A percentile compares a stretch with the other conserved stretches of the same genome.
These are phyloP conservation scores for Aramus guarauna DNA, from an alignment of 2,113 vertebrate species.

Conservation along the genomic window DNA sequence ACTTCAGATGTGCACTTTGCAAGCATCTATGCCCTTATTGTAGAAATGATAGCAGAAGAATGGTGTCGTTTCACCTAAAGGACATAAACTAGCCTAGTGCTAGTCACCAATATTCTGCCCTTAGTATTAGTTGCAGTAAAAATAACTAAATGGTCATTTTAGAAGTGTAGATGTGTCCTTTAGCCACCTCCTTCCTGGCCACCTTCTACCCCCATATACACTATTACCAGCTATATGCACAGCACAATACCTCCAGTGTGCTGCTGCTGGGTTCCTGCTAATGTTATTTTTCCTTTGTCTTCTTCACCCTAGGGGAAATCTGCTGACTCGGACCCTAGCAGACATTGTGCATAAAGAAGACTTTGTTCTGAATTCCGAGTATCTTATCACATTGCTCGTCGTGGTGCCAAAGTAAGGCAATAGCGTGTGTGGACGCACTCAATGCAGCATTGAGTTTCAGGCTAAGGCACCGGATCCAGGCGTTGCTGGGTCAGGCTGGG, in stretches of 20 bases:
- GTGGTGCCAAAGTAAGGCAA: conserved; percentile 87
- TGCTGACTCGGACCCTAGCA: conserved; percentile 84
- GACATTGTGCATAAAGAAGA: conserved; percentile 89
- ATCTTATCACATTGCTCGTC: conserved; percentile 90
- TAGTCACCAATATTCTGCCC: not conserved
- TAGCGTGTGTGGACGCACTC: not conserved
- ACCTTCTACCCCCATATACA: not conserved
- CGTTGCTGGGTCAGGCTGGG: accelerated
- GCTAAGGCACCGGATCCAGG: accelerated
- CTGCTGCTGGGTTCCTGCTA: not conserved
- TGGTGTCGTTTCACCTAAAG: not conserved
- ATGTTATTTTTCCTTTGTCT: not conserved
- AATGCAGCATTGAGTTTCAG: not conserved
- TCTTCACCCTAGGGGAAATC: conserved; percentile 75
- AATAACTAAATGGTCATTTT: not conserved
- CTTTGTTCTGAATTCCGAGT: conserved; percentile 90
- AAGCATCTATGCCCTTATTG: not conserved
- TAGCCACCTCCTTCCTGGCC: not conserved
- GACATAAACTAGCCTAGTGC: not conserved
- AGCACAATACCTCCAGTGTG: not conserved
- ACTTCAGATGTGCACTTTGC: not conserved
- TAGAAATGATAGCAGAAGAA: not conserved
- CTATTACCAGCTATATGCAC: not conserved
- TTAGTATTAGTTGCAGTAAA: not conserved
- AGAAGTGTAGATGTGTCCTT: not conserved